phyloP scores from a whole-genome alignment of 2,113 vertebrate genomes.

The Sprattus sprattus region DNA sequence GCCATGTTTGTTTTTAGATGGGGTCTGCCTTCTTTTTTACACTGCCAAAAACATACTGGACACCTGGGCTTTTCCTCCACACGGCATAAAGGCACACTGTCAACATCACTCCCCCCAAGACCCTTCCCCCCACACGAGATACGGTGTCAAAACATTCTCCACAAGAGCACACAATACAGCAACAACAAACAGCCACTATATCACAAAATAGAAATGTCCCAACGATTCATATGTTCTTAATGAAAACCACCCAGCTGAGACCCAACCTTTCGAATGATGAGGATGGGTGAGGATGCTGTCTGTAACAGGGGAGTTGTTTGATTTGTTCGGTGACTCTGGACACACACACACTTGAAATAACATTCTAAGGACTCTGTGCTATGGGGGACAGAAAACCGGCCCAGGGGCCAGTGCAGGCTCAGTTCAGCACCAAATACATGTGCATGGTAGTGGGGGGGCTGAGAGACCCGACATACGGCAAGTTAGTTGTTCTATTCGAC shows the following conservation, averaged over 20 bases:
- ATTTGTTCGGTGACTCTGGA: constrained; percentile 4
- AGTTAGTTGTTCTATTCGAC: not conserved
- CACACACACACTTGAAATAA: not conserved
- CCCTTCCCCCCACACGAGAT: not conserved
- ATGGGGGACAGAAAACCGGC: not conserved
- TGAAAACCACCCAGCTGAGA: not conserved
- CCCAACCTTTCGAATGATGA: not conserved
- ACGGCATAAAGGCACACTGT: constrained; percentile 23
- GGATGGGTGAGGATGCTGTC: not conserved
- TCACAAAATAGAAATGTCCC: not conserved
- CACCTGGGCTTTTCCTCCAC: no score
- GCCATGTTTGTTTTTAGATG: not conserved
- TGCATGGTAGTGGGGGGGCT: not conserved
- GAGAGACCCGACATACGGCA: not conserved
- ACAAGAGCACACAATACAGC: not conserved
- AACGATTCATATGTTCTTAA: not conserved
- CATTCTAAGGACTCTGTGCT: constrained; percentile 8
- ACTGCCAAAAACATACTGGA: not conserved
- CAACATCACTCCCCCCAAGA: not conserved
- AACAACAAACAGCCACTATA: not conserved
- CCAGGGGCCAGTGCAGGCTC: not conserved
- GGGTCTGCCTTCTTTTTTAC: not conserved
- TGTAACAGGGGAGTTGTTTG: not conserved
- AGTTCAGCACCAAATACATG: not conserved
- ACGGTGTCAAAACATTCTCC: not conserved